Evolutionary conservation across 2,113 vertebrate genomes (phyloP), one percentile per base, ranked within the genome.

Genomic region (Ranitomeya variabilis): DNA sequence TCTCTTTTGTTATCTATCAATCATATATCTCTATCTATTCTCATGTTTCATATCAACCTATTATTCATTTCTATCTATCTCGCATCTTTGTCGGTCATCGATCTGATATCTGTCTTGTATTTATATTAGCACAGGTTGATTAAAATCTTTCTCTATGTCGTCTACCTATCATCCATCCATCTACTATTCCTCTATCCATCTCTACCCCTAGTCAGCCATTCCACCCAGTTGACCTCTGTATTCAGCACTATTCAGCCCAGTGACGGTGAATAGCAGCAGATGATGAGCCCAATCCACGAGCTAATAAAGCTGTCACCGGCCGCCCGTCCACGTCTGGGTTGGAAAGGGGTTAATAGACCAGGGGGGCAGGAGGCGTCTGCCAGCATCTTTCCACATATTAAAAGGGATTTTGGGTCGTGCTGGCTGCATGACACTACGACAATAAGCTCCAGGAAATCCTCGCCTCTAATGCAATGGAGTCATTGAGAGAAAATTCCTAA

Each of bases 401-500:
- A 81, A 73, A 82, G 66, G 80, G 86, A 88, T 88, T 88, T 82
- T 45, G 55, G 66, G 79, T 62, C 67, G 23, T 15, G n/a, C 74
- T 73, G 77, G 86, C 86, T 87, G 77, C 76, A 80, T 87, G 76
- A 86, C 85, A 86, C 74, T 12, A 80, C 57, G 86, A 81, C 78
- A 87, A 87, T 87, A 81, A 87, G 64, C 60, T 71, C 51, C 86
- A 69, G 77, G 64, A 87, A 87, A 87, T 71, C 78, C 86, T 66
- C 16, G 62, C 78, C 78, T 55, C 78, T 87, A 81, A 87, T 81
- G 86, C 86, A 69, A 87, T 69, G 86, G 64, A 87, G 86, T 79
- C 86, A 81, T 80, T 74, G 79, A 82, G 79, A 83, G 86, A 88
- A 73, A 88, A 82, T 74, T 73, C 86, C 52, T 88, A 88, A 88